Percentiles rank a stretch among this genome's conserved stretches.
Conservation (phyloP, 2,113 vertebrate genomes). For the Pseudopodoces humilis region DNA sequence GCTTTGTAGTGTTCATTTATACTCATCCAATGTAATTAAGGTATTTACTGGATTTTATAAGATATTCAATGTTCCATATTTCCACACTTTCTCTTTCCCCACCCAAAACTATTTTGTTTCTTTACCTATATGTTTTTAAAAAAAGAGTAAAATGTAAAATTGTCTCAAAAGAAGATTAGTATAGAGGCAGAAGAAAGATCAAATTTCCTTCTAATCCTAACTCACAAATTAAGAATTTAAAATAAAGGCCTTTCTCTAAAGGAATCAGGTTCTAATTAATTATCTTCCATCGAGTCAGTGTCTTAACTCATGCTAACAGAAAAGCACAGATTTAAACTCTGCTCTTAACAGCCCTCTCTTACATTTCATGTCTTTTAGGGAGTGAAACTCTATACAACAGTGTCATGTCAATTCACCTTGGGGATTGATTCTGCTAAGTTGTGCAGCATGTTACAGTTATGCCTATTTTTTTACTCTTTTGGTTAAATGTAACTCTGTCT, state of each 20-base stretch:
- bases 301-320: not conserved
- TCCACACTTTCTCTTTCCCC: not conserved
- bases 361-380: not conserved
- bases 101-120: not conserved
- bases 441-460: not conserved
- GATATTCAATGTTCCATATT: not conserved
- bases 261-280: not conserved
- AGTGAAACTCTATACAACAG: not conserved
- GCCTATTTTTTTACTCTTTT: not conserved
- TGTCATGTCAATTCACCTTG: not conserved
- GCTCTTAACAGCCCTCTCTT: not conserved
- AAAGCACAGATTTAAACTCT: not conserved
- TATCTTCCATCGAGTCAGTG: not conserved
- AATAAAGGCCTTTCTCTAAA: not conserved
- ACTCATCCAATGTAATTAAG: not conserved
- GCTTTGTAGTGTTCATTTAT: not conserved
- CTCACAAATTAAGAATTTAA: not conserved
- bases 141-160: not conserved
- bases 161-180: not conserved
- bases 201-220: not conserved
- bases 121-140: not conserved
- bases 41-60: not conserved
- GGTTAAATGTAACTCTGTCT: not conserved
- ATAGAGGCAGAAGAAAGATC: not conserved
- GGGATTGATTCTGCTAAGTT: not conserved